Evolutionary conservation across 2,113 vertebrate genomes (phyloP).

Genomic region (Oostethus manadensis): DNA sequence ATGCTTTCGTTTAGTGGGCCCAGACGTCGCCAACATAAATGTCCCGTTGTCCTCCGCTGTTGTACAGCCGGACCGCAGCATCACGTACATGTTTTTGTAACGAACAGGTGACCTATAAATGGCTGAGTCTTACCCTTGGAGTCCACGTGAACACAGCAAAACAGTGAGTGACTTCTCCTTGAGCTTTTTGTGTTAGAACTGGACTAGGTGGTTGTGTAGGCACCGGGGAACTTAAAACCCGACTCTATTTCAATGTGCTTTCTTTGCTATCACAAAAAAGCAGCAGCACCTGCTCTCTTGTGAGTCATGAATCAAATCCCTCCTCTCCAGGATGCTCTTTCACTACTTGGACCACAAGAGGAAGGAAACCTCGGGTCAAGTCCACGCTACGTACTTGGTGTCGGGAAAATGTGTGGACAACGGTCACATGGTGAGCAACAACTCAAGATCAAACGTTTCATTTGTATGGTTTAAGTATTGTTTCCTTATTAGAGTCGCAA

Average conservation of each 20-base stretch:
- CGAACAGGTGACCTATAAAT: constrained; percentile 93
- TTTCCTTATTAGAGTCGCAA: constrained; percentile 83
- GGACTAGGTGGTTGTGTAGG: too few relatives aligned
- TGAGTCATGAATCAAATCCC: not conserved
- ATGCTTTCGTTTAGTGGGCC: too few relatives aligned
- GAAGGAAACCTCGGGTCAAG: constrained; percentile 81
- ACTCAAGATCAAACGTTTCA: too few relatives aligned
- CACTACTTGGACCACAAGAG: constrained; percentile 91
- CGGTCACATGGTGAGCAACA: constrained; percentile 74
- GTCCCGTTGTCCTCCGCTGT: too few relatives aligned
- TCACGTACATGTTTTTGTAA: not conserved
- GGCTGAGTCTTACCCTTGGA: constrained; percentile 90
- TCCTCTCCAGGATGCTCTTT: constrained; percentile 82
- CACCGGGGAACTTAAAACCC: too few relatives aligned
- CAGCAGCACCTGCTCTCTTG: not conserved
- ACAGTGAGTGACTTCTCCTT: constrained; percentile 78
- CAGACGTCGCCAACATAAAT: too few relatives aligned
- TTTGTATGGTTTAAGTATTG: not conserved
- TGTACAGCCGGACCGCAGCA: too few relatives aligned
- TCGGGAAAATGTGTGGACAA: constrained; percentile 81
- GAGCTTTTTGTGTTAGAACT: not conserved
- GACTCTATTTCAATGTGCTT: not conserved
- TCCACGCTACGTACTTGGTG: constrained; percentile 90
- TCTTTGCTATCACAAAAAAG: not conserved
- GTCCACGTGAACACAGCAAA: constrained; percentile 90